Conservation (phyloP, 2,888 invertebrate species). For the Macrophya annulata region DNA sequence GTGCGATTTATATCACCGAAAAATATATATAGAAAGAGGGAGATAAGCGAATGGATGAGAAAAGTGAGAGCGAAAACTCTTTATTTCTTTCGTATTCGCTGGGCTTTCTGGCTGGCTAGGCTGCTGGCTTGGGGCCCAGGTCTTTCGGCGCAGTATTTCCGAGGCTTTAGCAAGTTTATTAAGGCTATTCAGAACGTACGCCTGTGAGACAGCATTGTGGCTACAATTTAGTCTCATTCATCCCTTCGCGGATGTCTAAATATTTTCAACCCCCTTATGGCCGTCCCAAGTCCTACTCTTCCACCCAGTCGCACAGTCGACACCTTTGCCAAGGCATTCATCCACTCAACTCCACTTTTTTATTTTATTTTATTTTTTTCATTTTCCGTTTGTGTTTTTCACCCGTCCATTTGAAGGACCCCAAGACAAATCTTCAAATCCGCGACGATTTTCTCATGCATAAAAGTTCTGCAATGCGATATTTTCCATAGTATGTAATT, state of each 20-base stretch:
- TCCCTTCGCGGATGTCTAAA: slow-evolving; percentile 77
- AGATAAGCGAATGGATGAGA: slow-evolving; percentile 53
- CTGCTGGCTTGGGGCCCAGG: slow-evolving; percentile 19
- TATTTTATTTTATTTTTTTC: neutral
- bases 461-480: neutral
- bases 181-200: slow-evolving; percentile 83
- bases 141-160: slow-evolving; percentile 70
- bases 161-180: slow-evolving; percentile 80
- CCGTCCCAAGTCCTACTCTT: slow-evolving; percentile 18
- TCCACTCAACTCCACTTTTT: slow-evolving; percentile 28
- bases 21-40: slow-evolving; percentile 51
- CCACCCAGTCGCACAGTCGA: slow-evolving; percentile 30
- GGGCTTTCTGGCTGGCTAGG: slow-evolving; percentile 26
- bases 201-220: slow-evolving; percentile 84
- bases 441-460: neutral
- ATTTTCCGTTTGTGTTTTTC: neutral
- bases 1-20: slow-evolving; percentile 9
- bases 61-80: slow-evolving; percentile 42
- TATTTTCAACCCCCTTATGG: slow-evolving; percentile 75
- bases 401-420: neutral
- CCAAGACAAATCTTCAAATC: slow-evolving; percentile 7
- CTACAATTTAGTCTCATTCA: slow-evolving; percentile 85
- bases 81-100: slow-evolving; percentile 32
- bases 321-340: slow-evolving; percentile 48
- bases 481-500: neutral